Conservation (phyloP, 2,113 vertebrate species). For the Geothlypis trichas region DNA sequence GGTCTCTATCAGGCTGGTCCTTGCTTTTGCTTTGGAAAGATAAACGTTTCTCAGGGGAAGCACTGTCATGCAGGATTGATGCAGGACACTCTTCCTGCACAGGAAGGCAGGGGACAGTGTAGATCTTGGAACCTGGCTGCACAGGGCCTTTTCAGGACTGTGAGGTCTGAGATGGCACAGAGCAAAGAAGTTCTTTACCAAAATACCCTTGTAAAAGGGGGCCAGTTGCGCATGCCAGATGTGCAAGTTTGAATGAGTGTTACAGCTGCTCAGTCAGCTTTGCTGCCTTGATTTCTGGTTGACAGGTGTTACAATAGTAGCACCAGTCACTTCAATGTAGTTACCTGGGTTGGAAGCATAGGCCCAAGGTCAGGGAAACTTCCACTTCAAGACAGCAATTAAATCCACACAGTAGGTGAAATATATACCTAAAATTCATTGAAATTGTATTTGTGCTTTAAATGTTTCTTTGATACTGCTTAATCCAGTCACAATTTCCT, state of each 20-base stretch:
- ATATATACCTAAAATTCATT: not conserved
- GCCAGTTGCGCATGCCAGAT: not conserved
- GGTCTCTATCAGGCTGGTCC: not conserved
- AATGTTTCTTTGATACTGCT: not conserved
- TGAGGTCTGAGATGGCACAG: not conserved
- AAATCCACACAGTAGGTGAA: not conserved
- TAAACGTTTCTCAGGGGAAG: not conserved
- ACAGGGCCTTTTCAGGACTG: not conserved
- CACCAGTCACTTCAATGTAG: rapidly evolving
- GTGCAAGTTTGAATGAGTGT: not conserved
- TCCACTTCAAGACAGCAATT: not conserved
- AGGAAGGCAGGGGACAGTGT: not conserved
- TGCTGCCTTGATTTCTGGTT: not conserved
- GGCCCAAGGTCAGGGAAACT: not conserved
- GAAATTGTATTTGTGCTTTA: not conserved
- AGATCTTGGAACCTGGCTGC: not conserved
- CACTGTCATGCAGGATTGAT: not conserved
- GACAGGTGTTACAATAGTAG: not conserved
- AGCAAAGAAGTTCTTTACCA: not conserved
- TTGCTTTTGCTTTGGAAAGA: not conserved
- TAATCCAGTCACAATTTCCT: not conserved
- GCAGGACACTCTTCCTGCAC: not conserved
- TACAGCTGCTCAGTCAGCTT: not conserved
- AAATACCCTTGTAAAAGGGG: not conserved
- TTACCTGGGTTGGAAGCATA: not conserved